Evolutionary conservation across 1,140 invertebrate species (phyloP).

Genomic region (Lucilia sericata): DNA sequence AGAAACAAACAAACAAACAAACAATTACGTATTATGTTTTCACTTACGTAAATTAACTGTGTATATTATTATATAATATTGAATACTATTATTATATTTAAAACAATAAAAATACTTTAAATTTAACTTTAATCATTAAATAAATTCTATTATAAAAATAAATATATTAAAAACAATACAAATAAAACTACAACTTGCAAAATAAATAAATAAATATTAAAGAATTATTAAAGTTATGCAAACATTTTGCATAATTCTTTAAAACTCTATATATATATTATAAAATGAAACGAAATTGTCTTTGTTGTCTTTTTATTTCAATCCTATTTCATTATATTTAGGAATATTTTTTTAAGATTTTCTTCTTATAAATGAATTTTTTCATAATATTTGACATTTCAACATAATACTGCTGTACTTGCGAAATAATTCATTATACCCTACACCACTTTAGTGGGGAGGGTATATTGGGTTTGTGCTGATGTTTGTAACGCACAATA

Average conservation of each 20-base stretch:
- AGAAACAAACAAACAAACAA: too few relatives aligned
- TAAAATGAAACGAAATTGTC: not conserved
- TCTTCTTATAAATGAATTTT: too few relatives aligned
- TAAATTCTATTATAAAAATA: constrained; percentile 9
- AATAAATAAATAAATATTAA: not conserved
- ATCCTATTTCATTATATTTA: too few relatives aligned
- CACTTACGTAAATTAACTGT: not conserved
- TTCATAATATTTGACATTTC: too few relatives aligned
- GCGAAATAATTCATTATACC: too few relatives aligned
- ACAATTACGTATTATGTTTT: not conserved
- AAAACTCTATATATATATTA: not conserved
- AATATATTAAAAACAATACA: not conserved
- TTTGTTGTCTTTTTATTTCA: not conserved
- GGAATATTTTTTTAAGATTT: too few relatives aligned
- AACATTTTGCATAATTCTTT: constrained; percentile 40
- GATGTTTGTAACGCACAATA: too few relatives aligned
- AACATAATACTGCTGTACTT: too few relatives aligned
- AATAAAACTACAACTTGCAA: constrained; percentile 5
- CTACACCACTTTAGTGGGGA: too few relatives aligned
- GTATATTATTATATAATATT: constrained; percentile 29
- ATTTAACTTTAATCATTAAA: constrained; percentile 27
- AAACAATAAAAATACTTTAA: constrained; percentile 10
- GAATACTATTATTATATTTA: not conserved
- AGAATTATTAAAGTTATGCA: constrained; percentile 22
- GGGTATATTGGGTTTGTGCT: too few relatives aligned